Evolutionary conservation across 2,888 invertebrate genomes (phyloP).

Genomic region (Alentia gelatinosa): DNA sequence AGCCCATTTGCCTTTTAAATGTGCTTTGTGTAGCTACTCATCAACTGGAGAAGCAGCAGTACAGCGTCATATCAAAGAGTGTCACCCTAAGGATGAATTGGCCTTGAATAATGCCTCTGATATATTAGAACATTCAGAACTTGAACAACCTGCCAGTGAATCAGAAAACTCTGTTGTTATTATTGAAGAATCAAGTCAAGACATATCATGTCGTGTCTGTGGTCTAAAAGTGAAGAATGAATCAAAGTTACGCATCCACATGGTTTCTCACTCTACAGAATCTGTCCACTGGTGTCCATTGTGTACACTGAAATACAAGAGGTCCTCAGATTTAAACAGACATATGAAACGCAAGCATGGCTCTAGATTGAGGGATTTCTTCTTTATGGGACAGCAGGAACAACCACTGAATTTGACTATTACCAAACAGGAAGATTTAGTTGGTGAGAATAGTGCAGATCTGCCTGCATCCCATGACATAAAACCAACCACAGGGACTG

Average conservation of each 20-base stretch:
- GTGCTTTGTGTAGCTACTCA: slow-evolving; percentile 75
- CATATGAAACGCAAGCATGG: slow-evolving; percentile 78
- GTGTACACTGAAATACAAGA: slow-evolving; percentile 70
- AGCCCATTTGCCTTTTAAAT: slow-evolving; percentile 67
- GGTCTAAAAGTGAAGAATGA: slow-evolving; percentile 56
- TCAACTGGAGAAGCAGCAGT: slow-evolving; percentile 74
- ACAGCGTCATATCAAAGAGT: slow-evolving; percentile 74
- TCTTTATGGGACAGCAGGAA: slow-evolving; percentile 57
- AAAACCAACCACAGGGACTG: not conserved
- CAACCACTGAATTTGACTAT: slow-evolving; percentile 60
- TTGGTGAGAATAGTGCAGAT: not conserved
- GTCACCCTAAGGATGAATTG: slow-evolving; percentile 66
- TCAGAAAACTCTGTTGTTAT: not conserved
- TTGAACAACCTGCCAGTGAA: not conserved
- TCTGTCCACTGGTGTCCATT: slow-evolving; percentile 62
- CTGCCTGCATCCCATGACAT: not conserved
- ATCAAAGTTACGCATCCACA: slow-evolving; percentile 58
- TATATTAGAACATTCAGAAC: not conserved
- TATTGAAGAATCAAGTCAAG: not conserved
- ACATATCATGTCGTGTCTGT: slow-evolving; percentile 58
- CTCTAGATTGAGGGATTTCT: slow-evolving; percentile 68
- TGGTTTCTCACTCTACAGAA: slow-evolving; percentile 59
- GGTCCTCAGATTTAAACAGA: slow-evolving; percentile 76
- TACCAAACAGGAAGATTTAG: slow-evolving; percentile 25
- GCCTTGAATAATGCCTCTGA: not conserved